Conservation (phyloP, 2,888 invertebrate species). For the Amphipyra tragopoginis region DNA sequence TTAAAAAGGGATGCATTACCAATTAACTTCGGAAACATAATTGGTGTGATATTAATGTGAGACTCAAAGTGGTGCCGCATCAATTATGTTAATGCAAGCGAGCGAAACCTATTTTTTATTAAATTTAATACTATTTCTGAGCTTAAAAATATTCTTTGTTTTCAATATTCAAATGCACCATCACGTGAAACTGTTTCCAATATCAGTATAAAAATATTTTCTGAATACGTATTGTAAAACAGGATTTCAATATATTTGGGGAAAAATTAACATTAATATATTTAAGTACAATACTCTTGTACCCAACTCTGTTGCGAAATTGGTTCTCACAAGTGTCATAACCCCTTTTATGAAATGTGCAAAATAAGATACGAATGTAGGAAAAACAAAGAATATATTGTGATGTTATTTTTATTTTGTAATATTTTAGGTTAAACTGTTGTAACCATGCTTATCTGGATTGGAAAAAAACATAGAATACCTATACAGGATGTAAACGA, state of each 20-base stretch:
- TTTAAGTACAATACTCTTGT: constrained; percentile 1
- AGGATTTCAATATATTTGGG: constrained; percentile 17
- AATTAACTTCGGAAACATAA: constrained; percentile 48
- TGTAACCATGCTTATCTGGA: not conserved
- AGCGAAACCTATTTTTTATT: constrained; percentile 26
- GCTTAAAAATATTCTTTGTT: constrained; percentile 41
- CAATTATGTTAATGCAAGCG: constrained; percentile 41
- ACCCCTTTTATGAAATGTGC: constrained; percentile 25
- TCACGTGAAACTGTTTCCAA: constrained; percentile 14
- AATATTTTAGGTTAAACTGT: constrained; percentile 1
- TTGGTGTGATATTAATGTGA: constrained; percentile 43
- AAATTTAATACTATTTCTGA: constrained; percentile 12
- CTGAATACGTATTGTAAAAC: constrained; percentile 14
- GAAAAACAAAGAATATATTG: constrained; percentile 8
- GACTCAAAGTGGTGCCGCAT: constrained; percentile 27
- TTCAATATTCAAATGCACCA: constrained; percentile 26
- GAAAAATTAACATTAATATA: constrained; percentile 2
- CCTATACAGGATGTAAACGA: no score
- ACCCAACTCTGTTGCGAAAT: constrained; percentile 8
- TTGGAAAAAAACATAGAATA: not conserved
- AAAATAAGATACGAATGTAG: constrained; percentile 13
- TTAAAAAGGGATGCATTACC: constrained; percentile 43
- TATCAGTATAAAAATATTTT: constrained; percentile 31
- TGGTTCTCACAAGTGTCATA: constrained; percentile 22
- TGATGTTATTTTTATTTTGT: not conserved